Percentiles rank a stretch among this genome's conserved stretches.
Evolutionary conservation across 2,888 invertebrate species (phyloP).

Genomic region (Pristionchus exspectatus): DNA sequence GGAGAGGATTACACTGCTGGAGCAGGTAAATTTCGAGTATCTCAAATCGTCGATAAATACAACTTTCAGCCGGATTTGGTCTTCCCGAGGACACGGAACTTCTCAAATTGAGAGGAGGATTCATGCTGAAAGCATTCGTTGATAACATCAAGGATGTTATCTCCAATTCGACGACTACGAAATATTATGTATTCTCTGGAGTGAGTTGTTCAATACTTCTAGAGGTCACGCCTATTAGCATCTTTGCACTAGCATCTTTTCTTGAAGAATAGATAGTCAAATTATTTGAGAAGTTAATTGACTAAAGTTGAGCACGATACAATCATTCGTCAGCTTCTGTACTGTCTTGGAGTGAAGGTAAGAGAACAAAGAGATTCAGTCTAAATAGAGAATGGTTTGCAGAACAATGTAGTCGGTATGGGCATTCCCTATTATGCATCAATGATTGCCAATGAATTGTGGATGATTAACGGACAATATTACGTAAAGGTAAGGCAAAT

Average conservation of each 20-base stretch:
- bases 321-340: conserved; percentile 5
- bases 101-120: conserved; percentile 56
- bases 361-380: neutral
- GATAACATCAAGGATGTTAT: conserved; percentile 51
- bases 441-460: conserved; percentile 25
- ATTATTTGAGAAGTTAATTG: too few relatives aligned
- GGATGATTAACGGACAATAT: conserved; percentile 22
- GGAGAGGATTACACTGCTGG: conserved; percentile 43
- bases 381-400: neutral
- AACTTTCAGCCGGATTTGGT: conserved; percentile 57
- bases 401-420: conserved; percentile 7
- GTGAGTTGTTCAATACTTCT: neutral
- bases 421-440: conserved; percentile 40
- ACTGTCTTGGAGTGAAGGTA: conserved; percentile 21
- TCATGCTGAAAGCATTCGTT: conserved; percentile 57
- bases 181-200: neutral
- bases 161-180: conserved; percentile 24
- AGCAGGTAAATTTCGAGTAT: neutral
- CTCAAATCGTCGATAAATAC: neutral
- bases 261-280: too few relatives aligned
- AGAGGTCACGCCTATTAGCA: too few relatives aligned
- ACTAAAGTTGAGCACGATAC: neutral
- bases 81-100: conserved; percentile 56
- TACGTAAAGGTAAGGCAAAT: neutral
- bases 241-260: too few relatives aligned